phyloP scores from a whole-genome alignment of 2,113 vertebrate species.

The Rana temporaria region DNA sequence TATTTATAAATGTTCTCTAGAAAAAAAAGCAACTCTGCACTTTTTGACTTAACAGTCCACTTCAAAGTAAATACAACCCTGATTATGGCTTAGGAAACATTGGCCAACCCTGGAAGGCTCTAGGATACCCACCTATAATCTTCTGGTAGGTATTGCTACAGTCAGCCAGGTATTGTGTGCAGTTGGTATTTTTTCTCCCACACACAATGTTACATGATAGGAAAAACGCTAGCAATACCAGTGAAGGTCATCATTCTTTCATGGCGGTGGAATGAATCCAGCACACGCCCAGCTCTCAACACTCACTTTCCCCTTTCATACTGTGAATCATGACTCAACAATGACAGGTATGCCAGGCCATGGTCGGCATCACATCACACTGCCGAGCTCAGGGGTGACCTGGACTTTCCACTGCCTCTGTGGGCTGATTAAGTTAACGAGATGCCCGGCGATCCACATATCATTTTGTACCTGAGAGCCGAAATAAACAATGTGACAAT shows the following conservation, averaged over 20 bases:
- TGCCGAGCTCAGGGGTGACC: conserved; percentile 22
- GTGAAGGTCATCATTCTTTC: conserved; percentile 45
- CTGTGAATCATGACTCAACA: conserved; percentile 51
- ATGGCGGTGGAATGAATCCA: conserved; percentile 18
- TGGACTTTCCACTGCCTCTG: conserved; percentile 51
- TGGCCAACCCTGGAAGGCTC: too few relatives aligned
- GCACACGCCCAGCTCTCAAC: conserved; percentile 36
- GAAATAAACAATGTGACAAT: background rate
- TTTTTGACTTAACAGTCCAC: too few relatives aligned
- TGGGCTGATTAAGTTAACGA: conserved; percentile 44
- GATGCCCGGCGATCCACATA: background rate
- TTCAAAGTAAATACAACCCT: too few relatives aligned
- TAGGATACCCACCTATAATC: too few relatives aligned
- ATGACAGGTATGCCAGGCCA: conserved; percentile 45
- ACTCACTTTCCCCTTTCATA: conserved; percentile 43
- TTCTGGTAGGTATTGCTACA: too few relatives aligned
- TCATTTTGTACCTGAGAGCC: background rate
- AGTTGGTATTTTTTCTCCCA: background rate
- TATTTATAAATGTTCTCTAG: too few relatives aligned
- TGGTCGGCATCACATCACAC: conserved; percentile 50
- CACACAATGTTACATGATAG: conserved; percentile 30
- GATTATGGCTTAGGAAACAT: too few relatives aligned
- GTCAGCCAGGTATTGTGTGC: conserved; percentile 7
- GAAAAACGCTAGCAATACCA: background rate
- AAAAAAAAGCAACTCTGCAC: too few relatives aligned